Evolutionary conservation across 2,113 vertebrate species (phyloP), one percentile per base, ranked within the genome.

Genomic region (Lichenostomus cassidix): DNA sequence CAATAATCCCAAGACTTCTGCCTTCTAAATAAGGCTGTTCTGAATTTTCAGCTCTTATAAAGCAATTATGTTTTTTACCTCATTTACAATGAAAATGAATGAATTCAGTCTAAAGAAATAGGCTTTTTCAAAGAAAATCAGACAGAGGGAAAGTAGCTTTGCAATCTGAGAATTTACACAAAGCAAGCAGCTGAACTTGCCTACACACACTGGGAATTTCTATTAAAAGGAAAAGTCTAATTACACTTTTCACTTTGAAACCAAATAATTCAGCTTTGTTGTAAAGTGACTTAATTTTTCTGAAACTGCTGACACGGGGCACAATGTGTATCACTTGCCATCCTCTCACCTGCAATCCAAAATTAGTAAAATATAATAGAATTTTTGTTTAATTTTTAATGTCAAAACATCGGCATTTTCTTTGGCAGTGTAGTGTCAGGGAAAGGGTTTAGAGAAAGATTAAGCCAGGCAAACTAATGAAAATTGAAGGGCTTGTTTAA

Each of bases 111-210:
- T 69, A 69, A 89, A 89, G 84, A 89, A 95, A 84, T 6, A 55
- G 56, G 46, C 20, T 29, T 87, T 90, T 95, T 92, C 63, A 94
- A 89, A 96, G 53, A 60, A 93, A 94, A 92, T 81, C 71, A 83
- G 56, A 77, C 0, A 0, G 5, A 88, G 33, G 2, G 7, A 86
- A 94, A 81, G 81, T 47, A 65, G 71, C 60, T 92, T 60, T 78
- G 76, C 85, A 93, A 41, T 70, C 76, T 90, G 92, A 93, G 73
- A 92, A 88, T 92, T 93, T 82, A 64, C 68, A 95, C 88, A 91
- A 95, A 96, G 85, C 53, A 91, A 90, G 85, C 83, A 90, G 87
- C 88, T 86, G 90, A 95, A 88, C 79, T 88, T 94, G 87, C 92
- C 88, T 79, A 42, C n/a, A 53, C 25, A 56, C 24, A 53, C 22